Base-by-base conservation (phyloP, 2,888 invertebrate species). In the Branchellion lobata region DNA sequence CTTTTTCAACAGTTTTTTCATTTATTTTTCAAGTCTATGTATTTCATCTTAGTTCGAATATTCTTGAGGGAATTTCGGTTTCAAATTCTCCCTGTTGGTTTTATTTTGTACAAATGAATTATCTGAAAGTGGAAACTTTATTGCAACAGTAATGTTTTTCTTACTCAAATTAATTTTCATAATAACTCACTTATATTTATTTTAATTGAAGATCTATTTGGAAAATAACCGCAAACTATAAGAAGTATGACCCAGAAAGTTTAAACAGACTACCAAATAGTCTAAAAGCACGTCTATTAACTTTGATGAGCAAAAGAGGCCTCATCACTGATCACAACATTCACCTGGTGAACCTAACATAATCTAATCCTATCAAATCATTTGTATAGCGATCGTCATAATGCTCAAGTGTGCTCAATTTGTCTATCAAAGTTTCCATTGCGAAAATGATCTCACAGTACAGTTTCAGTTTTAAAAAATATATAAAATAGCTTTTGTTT, bases 251-350 rank as follows among this genome's bases (percentile, higher is more conserved):
- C 24, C 31, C 18, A 24, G 75, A 75, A 24, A 69, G 61, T n/a
- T 5, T 80, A 21, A 21, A 33, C 2, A 40, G 27, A 18, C 79
- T 83, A 27, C 83, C 83, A 24, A 57, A 79, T 24, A 80, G 36
- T 47, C 79, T 86, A 24, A 86, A 85, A 82, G 85, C 85, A 81
- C 85, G 83, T 73, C 83, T 85, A 68, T 81, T 86, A 8, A 82
- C 84, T 57, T 80, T 86, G 65, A 86, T 87, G 86, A 83, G 84
- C 61, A 86, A 85, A 81, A 81, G 86, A 80, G 86, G 86, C 2
- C 80, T 84, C 8, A 82, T 86, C 29, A 85, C 84, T 61, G 86
- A 87, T 82, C 78, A 83, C 34, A 86, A 86, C 73, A 84, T 86
- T 72, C 75, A 81, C 24, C 84, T 85, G 84, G 86, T n/a, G n/a